Base-by-base conservation (phyloP, 2,888 invertebrate genomes). In the Opisthograptis luteolata region DNA sequence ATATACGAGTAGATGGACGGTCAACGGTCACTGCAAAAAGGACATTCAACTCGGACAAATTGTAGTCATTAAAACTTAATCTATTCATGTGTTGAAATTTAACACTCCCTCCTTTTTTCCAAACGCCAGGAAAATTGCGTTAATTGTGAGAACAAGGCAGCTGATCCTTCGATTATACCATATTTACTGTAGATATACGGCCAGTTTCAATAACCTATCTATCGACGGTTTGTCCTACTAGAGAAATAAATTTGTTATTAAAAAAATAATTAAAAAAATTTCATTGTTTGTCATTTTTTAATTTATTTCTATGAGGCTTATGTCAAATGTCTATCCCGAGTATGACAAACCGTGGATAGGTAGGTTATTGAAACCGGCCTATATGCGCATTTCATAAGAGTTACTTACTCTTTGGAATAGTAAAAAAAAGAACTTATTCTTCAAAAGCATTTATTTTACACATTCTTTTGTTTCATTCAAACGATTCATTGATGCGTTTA, bases 101-200 rank as follows among this genome's bases (percentile, higher is more conserved):
- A 53, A 39, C 49, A 37, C 37, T 17, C 5, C 28, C 32, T 44
- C 24, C 35, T 15, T 45, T 58, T 58, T 58, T 58, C 40, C 36
- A 39, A 55, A 42, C 34, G 37, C 19, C 36, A 9, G 34, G 31
- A 50, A 34, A 49, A 32, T 53, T 50, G n/a, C 6, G 32, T 40
- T 60, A 53, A 62, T 56, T 52, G 45, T 63, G 66, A 24, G 64
- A 66, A 60, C 17, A 9, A 0, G 7, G 15, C 66, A 66, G 35
- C 42, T 62, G 66, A 12, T 20, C 8, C 32, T 28, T 37, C 8
- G 34, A 34, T 39, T 20, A 34, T 14, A 34, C 27, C 12, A 7
- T n/a, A 27, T 27, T 27, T 7, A 15, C n/a, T n/a, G n/a, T n/a
- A n/a, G n/a, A n/a, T n/a, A n/a, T n/a, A n/a, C n/a, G n/a, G n/a